phyloP scores from a whole-genome alignment of 2,888 invertebrate species.

The Drosophila vallismaia region DNA sequence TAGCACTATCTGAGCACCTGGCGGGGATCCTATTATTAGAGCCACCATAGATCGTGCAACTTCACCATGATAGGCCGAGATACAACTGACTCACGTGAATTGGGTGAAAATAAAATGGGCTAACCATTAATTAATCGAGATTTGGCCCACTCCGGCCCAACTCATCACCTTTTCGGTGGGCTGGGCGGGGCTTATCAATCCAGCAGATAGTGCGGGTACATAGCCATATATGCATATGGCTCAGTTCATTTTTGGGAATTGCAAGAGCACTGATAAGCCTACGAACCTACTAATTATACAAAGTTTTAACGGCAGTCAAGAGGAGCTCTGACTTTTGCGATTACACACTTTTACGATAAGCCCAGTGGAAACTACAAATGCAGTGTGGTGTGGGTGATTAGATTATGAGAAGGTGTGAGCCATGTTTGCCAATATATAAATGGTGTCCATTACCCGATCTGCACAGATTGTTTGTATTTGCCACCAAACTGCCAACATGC shows the following conservation, averaged over 20 bases:
- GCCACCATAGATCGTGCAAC: constrained; percentile 25
- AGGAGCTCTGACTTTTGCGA: constrained; percentile 34
- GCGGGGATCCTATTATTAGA: constrained; percentile 24
- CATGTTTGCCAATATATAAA: constrained; percentile 59
- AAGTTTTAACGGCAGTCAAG: constrained; percentile 10
- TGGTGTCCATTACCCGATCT: constrained; percentile 13
- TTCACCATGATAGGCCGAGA: constrained; percentile 23
- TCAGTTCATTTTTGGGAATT: constrained; percentile 41
- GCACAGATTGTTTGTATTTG: constrained; percentile 61
- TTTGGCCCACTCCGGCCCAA: constrained; percentile 11
- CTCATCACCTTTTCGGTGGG: constrained; percentile 6
- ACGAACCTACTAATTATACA: constrained; percentile 37
- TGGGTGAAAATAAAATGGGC: constrained; percentile 5
- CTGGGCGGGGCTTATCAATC: constrained; percentile 18
- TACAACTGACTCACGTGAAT: constrained; percentile 32
- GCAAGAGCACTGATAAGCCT: constrained; percentile 60
- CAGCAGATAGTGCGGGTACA: constrained; percentile 14
- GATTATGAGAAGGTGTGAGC: constrained; percentile 38
- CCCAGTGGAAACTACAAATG: constrained; percentile 36
- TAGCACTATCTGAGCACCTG: constrained; percentile 28
- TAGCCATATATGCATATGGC: constrained; percentile 42
- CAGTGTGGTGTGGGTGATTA: constrained; percentile 31
- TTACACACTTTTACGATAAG: constrained; percentile 33
- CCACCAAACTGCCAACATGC: constrained; percentile 61
- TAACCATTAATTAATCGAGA: constrained; percentile 31